Evolutionary conservation across 1,140 invertebrate species (phyloP).

Genomic region (Drusus annulatus): DNA sequence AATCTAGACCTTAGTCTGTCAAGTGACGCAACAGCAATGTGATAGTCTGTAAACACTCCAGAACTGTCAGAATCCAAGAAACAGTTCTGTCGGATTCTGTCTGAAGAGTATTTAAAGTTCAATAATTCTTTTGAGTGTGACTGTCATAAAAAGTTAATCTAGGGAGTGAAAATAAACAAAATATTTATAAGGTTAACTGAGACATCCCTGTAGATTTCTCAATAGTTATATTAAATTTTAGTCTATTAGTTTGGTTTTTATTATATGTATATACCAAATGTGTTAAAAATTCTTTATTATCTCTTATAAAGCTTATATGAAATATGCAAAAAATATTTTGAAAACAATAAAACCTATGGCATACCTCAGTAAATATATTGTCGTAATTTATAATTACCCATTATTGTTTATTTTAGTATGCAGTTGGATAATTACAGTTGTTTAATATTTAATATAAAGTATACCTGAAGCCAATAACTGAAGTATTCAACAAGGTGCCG

Average conservation of each 20-base stretch:
- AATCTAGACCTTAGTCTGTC: neutral
- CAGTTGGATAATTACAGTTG: too few species aligned
- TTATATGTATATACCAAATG: slow-evolving; percentile 28
- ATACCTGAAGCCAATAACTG: too few species aligned
- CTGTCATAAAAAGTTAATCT: neutral
- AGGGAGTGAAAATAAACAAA: neutral
- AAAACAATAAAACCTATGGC: slow-evolving; percentile 40
- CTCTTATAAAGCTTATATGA: slow-evolving; percentile 20
- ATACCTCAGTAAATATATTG: slow-evolving; percentile 7
- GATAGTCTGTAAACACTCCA: too few species aligned
- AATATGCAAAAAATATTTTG: slow-evolving; percentile 33
- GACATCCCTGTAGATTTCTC: slow-evolving; percentile 10
- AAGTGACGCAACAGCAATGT: neutral
- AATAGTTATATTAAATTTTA: slow-evolving; percentile 12
- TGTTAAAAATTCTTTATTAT: slow-evolving; percentile 35
- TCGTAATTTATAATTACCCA: too few species aligned
- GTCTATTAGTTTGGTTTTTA: slow-evolving; percentile 14
- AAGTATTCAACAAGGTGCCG: too few species aligned
- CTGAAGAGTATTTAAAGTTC: neutral
- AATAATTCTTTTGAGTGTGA: slow-evolving; percentile 15
- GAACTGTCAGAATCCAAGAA: too few species aligned
- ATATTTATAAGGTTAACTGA: slow-evolving; percentile 17
- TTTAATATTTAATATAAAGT: too few species aligned
- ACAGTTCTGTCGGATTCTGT: too few species aligned
- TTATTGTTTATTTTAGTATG: too few species aligned